Base-by-base conservation (phyloP, 2,888 invertebrate genomes). In the Nomada fabriciana region DNA sequence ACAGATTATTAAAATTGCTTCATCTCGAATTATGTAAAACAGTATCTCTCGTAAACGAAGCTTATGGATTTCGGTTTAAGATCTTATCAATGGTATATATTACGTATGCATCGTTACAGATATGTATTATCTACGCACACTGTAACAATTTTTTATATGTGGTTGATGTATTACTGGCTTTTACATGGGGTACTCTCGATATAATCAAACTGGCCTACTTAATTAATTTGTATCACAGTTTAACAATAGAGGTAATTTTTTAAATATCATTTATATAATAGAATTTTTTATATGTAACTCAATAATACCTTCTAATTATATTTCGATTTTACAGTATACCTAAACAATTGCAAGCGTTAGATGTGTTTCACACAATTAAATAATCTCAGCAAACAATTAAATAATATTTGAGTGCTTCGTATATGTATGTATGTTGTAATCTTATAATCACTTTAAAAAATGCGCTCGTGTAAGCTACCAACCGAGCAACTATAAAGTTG, bases 241-340 rank as follows among this genome's bases (percentile, higher is more conserved):
- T 79, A 43, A 70, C 60, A 4, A 11, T 72, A n/a, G 53, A 84
- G 83, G 83, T 84, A 70, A 64, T 50, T 65, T 15, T 25, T 1
- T 10, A 42, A 52, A n/a, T 29, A 29, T 25, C 9, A 20, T 57
- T 15, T 36, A 0, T 0, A 2, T 4, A 18, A 36, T 36, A 36
- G 36, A 43, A 42, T 36, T 15, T 18, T 57, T n/a, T 36, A 0
- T 1, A 2, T 4, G 18, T 47, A 47, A 42, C 25, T 74, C 3
- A 11, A 36, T 23, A 11, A 71, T 29, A 29, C 25, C 9, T 47
- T 42, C 13, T 52, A 43, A 18, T 57, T n/a, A 5, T 13, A 57
- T 60, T 65, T 53, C n/a, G 11, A 60, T 61, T 63, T 80, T 80
- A n/a, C 67, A 80, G 80, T 57, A 78, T 7, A 42, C n/a, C n/a